These are phyloP conservation scores for Tapera naevia DNA, from an alignment of 2,797 vertebrate species.

Conservation along the genomic window DNA sequence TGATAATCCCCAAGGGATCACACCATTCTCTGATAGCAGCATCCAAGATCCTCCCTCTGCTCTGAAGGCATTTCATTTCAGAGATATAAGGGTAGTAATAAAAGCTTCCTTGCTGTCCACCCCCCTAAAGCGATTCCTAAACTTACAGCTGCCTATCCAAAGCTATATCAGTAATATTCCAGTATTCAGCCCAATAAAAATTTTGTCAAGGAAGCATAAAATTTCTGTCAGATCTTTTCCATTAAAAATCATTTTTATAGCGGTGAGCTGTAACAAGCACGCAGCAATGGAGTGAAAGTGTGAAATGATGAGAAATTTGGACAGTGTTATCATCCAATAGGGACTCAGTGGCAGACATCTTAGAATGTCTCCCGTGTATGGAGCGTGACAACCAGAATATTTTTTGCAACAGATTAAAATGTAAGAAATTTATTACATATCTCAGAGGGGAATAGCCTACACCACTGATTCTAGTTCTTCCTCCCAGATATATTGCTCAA, in stretches of 20 bases:
- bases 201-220: conserved; percentile 49
- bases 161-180: conserved; percentile 22
- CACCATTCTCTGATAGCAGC: background rate
- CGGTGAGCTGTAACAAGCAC: background rate
- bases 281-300: conserved; percentile 9
- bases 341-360: conserved; percentile 26
- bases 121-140: conserved; percentile 34
- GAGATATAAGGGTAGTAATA: conserved; percentile 3
- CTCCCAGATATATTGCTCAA: conserved; percentile 14
- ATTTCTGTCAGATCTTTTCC: conserved; percentile 53
- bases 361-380: conserved; percentile 44
- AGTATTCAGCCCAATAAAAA: conserved; percentile 60
- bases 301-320: conserved; percentile 61
- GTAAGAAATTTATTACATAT: conserved; percentile 34
- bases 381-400: background rate
- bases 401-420: conserved; percentile 25
- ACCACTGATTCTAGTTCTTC: background rate
- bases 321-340: conserved; percentile 53
- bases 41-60: background rate
- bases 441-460: background rate
- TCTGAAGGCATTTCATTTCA: conserved; percentile 36
- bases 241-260: conserved; percentile 56
- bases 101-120: conserved; percentile 25
- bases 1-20: background rate
- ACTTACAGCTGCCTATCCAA: conserved; percentile 24